Conservation (phyloP, 2,797 vertebrate species). For the Brachyrhaphis roseni region DNA sequence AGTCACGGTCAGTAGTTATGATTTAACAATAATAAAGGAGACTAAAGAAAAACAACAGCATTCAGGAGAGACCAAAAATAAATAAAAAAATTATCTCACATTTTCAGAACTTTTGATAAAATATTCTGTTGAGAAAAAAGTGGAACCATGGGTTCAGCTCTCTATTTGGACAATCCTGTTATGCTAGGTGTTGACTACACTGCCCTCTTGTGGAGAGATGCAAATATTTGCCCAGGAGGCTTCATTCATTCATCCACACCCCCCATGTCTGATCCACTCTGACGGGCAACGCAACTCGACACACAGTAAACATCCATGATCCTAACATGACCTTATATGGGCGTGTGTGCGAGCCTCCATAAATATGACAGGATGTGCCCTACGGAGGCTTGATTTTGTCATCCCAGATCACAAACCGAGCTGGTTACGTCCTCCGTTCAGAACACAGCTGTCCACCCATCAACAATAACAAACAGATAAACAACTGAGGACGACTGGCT, state of each 20-base stretch:
- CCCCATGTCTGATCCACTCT: constrained; percentile 47
- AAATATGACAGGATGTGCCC: constrained; percentile 43
- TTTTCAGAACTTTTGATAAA: neutral
- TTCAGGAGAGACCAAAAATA: neutral
- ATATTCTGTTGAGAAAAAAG: neutral
- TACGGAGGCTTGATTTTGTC: constrained; percentile 74
- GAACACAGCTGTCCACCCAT: constrained; percentile 13
- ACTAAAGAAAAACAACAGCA: neutral
- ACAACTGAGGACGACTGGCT: constrained; percentile 63
- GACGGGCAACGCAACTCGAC: constrained; percentile 33
- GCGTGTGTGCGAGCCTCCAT: constrained; percentile 20
- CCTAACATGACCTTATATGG: constrained; percentile 32
- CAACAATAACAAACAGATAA: constrained; percentile 66
- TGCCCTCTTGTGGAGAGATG: constrained; percentile 58
- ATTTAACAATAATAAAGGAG: neutral
- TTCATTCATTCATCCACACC: constrained; percentile 23
- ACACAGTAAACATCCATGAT: neutral
- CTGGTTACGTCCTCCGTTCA: constrained; percentile 47
- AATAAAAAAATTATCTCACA: neutral
- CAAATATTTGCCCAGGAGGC: constrained; percentile 31
- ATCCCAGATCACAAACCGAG: constrained; percentile 55
- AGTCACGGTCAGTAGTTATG: neutral
- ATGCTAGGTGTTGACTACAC: constrained; percentile 11
- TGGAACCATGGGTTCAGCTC: neutral
- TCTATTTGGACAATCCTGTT: neutral